These are phyloP conservation scores for Catocala fraxini DNA, from an alignment of 2,888 invertebrate species.

Conservation along the genomic window DNA sequence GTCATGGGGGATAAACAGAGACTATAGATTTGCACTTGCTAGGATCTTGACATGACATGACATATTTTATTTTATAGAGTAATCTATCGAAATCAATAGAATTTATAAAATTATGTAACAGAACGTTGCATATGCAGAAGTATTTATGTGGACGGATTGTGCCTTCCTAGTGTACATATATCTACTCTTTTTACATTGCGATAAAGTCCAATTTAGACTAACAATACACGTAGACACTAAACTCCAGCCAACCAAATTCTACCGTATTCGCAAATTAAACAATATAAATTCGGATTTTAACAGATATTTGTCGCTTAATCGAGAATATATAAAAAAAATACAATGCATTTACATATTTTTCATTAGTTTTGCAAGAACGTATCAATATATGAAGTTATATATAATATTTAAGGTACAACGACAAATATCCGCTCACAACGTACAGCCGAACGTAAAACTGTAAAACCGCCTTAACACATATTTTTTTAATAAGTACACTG, in stretches of 20 bases:
- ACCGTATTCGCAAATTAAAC: slow-evolving; percentile 42
- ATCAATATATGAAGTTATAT: not conserved
- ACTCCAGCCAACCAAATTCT: slow-evolving; percentile 35
- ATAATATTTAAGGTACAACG: slow-evolving; percentile 27
- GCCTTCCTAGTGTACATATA: slow-evolving; percentile 58
- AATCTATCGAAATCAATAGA: slow-evolving; percentile 30
- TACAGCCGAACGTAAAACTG: slow-evolving; percentile 26
- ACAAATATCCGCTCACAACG: slow-evolving; percentile 42
- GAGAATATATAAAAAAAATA: not conserved
- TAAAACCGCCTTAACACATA: slow-evolving; percentile 53
- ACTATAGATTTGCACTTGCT: no score
- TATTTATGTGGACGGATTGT: slow-evolving; percentile 76
- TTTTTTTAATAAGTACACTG: slow-evolving; percentile 62
- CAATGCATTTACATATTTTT: no score
- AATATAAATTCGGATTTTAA: slow-evolving; percentile 53
- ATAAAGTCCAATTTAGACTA: slow-evolving; percentile 39
- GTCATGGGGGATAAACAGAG: no score
- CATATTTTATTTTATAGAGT: not conserved
- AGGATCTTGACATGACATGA: not conserved
- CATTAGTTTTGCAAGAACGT: no score
- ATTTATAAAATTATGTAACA: slow-evolving; percentile 9
- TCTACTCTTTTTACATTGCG: slow-evolving; percentile 41
- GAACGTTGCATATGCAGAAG: slow-evolving; percentile 51
- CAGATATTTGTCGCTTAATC: slow-evolving; percentile 41
- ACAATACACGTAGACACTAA: slow-evolving; percentile 37